phyloP scores from a whole-genome alignment of 2,113 vertebrate genomes.

The Erythrolamprus reginae region DNA sequence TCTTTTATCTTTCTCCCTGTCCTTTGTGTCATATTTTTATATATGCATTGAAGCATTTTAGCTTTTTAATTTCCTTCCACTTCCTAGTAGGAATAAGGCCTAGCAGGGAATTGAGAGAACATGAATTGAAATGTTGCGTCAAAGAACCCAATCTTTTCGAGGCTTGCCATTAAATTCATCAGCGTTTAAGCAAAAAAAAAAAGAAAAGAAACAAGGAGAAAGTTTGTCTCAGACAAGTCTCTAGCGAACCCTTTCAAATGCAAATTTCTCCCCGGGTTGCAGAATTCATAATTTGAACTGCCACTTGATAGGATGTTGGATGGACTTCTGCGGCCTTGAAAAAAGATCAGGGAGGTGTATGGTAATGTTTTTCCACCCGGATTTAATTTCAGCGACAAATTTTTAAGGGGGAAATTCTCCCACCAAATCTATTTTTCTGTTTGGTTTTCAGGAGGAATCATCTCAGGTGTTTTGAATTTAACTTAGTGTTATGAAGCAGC shows the following conservation, averaged over 20 bases:
- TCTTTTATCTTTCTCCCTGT: not conserved
- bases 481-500: too few species aligned
- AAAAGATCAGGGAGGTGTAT: not conserved
- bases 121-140: not conserved
- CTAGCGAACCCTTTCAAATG: not conserved
- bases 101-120: not conserved
- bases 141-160: not conserved
- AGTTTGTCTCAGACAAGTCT: not conserved
- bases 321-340: not conserved
- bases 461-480: too few species aligned
- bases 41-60: not conserved
- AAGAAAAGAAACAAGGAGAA: not conserved
- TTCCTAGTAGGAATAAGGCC: conserved; percentile 22
- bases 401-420: not conserved
- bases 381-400: not conserved
- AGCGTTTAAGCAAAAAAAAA: not conserved
- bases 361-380: too few species aligned
- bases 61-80: not conserved
- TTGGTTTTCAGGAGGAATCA: too few species aligned
- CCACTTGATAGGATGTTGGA: too few species aligned
- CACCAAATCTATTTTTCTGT: too few species aligned
- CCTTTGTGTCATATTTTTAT: conserved; percentile 25
- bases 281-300: not conserved
- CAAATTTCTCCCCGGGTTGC: not conserved
- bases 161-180: not conserved